Evolutionary conservation across 1,140 invertebrate genomes (phyloP).

Genomic region (Bombus waltoni): DNA sequence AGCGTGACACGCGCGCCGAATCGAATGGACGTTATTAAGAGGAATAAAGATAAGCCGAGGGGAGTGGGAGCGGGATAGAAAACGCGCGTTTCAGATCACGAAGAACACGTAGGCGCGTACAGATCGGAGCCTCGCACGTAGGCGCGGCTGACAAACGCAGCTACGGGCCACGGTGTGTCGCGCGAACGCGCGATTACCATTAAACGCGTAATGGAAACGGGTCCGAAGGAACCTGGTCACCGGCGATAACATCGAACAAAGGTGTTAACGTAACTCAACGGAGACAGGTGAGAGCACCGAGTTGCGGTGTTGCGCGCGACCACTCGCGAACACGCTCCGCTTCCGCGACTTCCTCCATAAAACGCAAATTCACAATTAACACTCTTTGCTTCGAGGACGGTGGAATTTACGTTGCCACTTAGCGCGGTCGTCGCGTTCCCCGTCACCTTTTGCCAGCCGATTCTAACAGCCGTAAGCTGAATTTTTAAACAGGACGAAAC

Average conservation of each 20-base stretch:
- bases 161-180: slow-evolving; percentile 37
- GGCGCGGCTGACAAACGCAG: slow-evolving; percentile 35
- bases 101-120: slow-evolving; percentile 31
- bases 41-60: slow-evolving; percentile 60
- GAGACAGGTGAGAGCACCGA: slow-evolving; percentile 66
- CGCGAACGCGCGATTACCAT: slow-evolving; percentile 62
- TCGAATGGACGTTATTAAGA: slow-evolving; percentile 54
- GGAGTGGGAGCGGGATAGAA: too few species aligned
- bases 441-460: neutral
- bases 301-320: slow-evolving; percentile 18
- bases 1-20: slow-evolving; percentile 17
- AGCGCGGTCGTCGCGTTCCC: slow-evolving; percentile 18
- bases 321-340: slow-evolving; percentile 13
- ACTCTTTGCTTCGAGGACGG: slow-evolving; percentile 42
- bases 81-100: slow-evolving; percentile 5
- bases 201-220: slow-evolving; percentile 66
- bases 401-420: slow-evolving; percentile 66
- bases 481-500: neutral
- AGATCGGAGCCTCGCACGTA: slow-evolving; percentile 13
- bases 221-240: slow-evolving; percentile 57
- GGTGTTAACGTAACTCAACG: slow-evolving; percentile 71
- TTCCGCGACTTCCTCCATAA: slow-evolving; percentile 69
- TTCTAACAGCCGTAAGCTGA: slow-evolving; percentile 14
- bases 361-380: slow-evolving; percentile 77
- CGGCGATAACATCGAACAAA: slow-evolving; percentile 69